Base-by-base conservation (phyloP, 2,888 invertebrate species). In the Hoplodrina ambigua region DNA sequence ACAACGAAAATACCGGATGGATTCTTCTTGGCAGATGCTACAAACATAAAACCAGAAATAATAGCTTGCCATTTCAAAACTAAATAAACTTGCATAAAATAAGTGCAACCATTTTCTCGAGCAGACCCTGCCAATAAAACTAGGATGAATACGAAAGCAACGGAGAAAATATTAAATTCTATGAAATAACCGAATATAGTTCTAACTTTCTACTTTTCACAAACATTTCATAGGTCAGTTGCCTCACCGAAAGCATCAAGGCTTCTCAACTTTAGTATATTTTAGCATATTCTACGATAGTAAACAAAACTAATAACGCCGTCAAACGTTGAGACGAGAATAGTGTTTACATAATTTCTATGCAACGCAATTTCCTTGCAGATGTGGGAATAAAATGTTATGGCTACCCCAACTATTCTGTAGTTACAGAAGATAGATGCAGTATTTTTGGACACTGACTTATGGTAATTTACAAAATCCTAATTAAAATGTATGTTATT, bases 251-350 rank as follows among this genome's bases (percentile, higher is more conserved):
- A 72, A 66, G 69, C 79, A 81, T 30, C 55, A 59, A 78, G 69
- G 71, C 60, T 25, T 69, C n/a, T n/a, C 20, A 62, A 83, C 72
- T 80, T 83, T 54, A 63, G 68, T 69, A 70, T 70, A 75, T 67
- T 75, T 81, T 83, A 69, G 68, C 69, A 73, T 78, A 72, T 70
- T 71, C 54, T 30, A 61, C 57, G 61, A 69, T 68, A 75, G 52
- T 72, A 72, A 81, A 75, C 72, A 76, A 83, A 81, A 75, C 84
- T 81, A 84, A 78, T 82, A 84, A 72, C 69, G 61, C 54, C 67
- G 71, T 73, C 75, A 75, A 82, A 84, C 73, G 67, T 68, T 62
- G 41, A 58, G 59, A 75, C 13, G 62, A 58, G 76, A 80, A 80
- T 58, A 72, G 61, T 69, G 75, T 84, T 84, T 76, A 82, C 75